phyloP scores from a whole-genome alignment of 1,140 invertebrate genomes.

The Calephelis nemesis region DNA sequence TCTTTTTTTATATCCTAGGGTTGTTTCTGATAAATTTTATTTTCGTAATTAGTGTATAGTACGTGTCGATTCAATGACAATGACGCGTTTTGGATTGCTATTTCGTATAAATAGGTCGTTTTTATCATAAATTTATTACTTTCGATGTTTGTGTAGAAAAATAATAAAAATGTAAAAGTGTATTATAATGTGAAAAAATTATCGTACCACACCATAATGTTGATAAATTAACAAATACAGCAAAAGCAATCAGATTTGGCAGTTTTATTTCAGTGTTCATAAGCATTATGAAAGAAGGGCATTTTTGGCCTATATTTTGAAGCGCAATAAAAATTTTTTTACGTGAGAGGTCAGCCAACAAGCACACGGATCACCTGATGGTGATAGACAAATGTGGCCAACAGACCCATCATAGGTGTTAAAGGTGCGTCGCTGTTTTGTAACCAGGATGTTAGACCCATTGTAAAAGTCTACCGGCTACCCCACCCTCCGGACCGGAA shows the following conservation, averaged over 20 bases:
- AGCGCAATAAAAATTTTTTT: too few species aligned
- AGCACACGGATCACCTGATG: too few species aligned
- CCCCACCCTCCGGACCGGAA: too few species aligned
- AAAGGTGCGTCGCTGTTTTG: too few species aligned
- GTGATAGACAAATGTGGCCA: too few species aligned
- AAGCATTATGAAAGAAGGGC: too few species aligned
- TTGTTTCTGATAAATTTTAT: slow-evolving; percentile 59
- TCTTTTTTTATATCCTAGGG: slow-evolving; percentile 25
- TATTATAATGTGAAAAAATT: slow-evolving; percentile 61
- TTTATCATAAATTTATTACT: slow-evolving; percentile 60
- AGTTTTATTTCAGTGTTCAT: slow-evolving; percentile 35
- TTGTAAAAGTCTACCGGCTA: too few species aligned
- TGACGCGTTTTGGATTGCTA: slow-evolving; percentile 50
- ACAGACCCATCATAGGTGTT: too few species aligned
- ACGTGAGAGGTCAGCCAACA: too few species aligned
- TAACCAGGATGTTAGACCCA: too few species aligned
- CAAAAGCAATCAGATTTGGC: slow-evolving; percentile 42
- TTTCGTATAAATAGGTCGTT: slow-evolving; percentile 24
- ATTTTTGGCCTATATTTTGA: too few species aligned
- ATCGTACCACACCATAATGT: slow-evolving; percentile 55
- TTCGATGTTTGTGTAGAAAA: slow-evolving; percentile 40
- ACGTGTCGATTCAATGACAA: slow-evolving; percentile 47
- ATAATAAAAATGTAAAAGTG: slow-evolving; percentile 65
- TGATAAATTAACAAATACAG: slow-evolving; percentile 69
- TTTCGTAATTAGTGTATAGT: slow-evolving; percentile 61